These are phyloP conservation scores for Ptychobarbus kaznakovi DNA, from an alignment of 2,797 vertebrate species.

Conservation along the genomic window DNA sequence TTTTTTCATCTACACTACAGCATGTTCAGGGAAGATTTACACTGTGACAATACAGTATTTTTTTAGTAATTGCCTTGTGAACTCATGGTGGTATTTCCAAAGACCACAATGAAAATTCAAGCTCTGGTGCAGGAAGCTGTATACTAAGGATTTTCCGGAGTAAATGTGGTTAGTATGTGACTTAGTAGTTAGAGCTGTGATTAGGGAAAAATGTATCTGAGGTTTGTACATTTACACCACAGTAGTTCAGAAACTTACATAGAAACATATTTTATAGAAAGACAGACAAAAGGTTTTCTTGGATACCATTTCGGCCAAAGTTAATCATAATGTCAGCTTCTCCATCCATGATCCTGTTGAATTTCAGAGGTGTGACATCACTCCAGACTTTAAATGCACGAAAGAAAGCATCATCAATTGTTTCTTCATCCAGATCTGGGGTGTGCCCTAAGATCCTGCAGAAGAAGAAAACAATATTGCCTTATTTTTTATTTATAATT, in stretches of 20 bases:
- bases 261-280: background rate
- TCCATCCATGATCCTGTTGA: slow-evolving; percentile 89
- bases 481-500: background rate
- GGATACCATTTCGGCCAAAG: slow-evolving; percentile 95
- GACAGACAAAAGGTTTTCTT: background rate
- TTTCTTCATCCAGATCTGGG: slow-evolving; percentile 92
- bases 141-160: background rate
- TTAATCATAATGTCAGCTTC: slow-evolving; percentile 99
- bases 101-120: slow-evolving; percentile 5
- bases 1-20: background rate
- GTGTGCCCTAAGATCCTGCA: slow-evolving; percentile 92
- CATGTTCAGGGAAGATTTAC: background rate
- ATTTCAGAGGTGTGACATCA: slow-evolving; percentile 89
- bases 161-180: background rate
- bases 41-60: background rate
- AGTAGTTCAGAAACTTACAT: background rate
- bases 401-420: slow-evolving; percentile 93
- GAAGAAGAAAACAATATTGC: background rate
- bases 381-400: slow-evolving; percentile 98
- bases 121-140: background rate
- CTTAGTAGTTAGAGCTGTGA: background rate
- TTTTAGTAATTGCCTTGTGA: background rate
- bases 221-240: background rate
- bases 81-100: background rate
- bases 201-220: background rate